These are phyloP conservation scores for Scaptodrosophila lebanonensis DNA, from an alignment of 1,140 invertebrate species.

Conservation along the genomic window DNA sequence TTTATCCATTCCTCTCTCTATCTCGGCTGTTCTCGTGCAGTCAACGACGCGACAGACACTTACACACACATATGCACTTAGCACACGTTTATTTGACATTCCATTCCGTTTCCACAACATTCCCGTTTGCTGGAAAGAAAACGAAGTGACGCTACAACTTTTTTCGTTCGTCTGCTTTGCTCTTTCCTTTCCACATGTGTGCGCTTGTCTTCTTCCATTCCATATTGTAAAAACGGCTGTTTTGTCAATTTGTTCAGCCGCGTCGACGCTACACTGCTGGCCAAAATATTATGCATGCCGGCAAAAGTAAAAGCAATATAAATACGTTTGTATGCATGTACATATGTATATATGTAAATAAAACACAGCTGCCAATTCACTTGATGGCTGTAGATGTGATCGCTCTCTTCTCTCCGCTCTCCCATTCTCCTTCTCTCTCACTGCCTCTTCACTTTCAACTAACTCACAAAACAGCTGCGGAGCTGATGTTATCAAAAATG, in stretches of 20 bases:
- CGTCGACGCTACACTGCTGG: constrained; percentile 33
- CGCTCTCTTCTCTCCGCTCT: not conserved
- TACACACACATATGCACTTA: constrained; percentile 17
- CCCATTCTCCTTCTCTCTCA: constrained; percentile 4
- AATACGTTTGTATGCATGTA: not conserved
- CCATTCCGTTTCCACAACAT: constrained; percentile 52
- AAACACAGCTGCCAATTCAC: constrained; percentile 22
- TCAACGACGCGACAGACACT: constrained; percentile 9
- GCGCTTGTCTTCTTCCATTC: constrained; percentile 14
- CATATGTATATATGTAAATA: constrained; percentile 7
- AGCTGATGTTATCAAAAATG: constrained; percentile 49
- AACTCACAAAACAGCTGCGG: too few species aligned
- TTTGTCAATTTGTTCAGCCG: constrained; percentile 34
- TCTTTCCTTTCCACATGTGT: constrained; percentile 7
- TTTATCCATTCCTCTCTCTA: too few species aligned
- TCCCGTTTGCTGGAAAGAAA: constrained; percentile 59
- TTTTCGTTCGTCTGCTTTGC: constrained; percentile 21
- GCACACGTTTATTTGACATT: constrained; percentile 31
- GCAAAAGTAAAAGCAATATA: constrained; percentile 2
- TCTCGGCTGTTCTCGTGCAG: too few species aligned
- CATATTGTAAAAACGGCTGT: constrained; percentile 69
- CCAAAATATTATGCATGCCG: constrained; percentile 26
- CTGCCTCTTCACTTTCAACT: not conserved
- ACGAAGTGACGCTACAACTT: constrained; percentile 71
- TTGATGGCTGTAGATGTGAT: not conserved